Conservation (phyloP, 2,113 vertebrate genomes). For the Benitochromis conjunctus region DNA sequence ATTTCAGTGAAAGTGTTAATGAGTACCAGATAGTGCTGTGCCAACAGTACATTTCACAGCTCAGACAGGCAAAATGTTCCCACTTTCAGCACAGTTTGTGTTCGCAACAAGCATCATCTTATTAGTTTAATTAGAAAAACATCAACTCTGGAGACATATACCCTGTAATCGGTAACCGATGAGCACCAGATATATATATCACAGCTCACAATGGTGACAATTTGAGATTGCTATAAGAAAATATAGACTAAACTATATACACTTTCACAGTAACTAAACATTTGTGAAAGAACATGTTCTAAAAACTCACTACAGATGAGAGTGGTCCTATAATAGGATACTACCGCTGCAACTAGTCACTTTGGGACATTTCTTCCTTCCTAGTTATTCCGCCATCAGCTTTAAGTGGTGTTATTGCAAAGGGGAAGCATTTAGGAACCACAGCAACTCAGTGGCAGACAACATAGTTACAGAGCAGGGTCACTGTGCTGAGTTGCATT, state of each 20-base stretch:
- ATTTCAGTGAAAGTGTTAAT: slow-evolving; percentile 38
- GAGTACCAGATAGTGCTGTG: not conserved
- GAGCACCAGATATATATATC: not conserved
- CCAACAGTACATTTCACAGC: slow-evolving; percentile 13
- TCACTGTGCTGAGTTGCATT: not conserved
- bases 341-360: not conserved
- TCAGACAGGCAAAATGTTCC: not conserved
- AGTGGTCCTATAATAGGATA: rapidly evolving
- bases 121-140: not conserved
- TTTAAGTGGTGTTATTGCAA: not conserved
- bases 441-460: not conserved
- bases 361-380: not conserved
- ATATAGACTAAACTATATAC: not conserved
- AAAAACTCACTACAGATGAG: not conserved
- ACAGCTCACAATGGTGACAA: not conserved
- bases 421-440: not conserved
- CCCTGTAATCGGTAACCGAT: not conserved
- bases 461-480: not conserved
- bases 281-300: not conserved
- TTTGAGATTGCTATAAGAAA: not conserved
- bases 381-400: not conserved
- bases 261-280: not conserved
- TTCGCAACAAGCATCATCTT: not conserved
- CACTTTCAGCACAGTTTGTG: not conserved
- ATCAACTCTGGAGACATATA: not conserved